These are phyloP conservation scores for Sylvilagus floridanus DNA, from an alignment of 2,797 vertebrate genomes.

Conservation along the genomic window DNA sequence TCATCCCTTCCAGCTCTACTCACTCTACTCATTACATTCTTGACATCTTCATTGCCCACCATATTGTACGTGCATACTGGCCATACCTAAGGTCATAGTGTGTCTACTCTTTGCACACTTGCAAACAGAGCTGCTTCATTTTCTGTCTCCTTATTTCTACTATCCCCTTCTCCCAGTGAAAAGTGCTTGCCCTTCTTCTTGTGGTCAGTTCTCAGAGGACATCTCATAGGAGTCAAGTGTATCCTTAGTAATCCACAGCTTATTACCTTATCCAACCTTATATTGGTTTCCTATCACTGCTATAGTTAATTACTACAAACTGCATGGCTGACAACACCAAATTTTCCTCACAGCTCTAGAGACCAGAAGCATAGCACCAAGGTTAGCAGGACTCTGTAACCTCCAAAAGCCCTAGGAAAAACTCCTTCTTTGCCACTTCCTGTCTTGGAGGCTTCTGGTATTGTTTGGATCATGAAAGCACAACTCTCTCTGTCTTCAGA, in stretches of 20 bases:
- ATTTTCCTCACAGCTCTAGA: not conserved
- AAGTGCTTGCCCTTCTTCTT: not conserved
- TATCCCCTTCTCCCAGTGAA: not conserved
- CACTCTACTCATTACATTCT: not conserved
- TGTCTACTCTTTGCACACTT: not conserved
- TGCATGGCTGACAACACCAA: not conserved
- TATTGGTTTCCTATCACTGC: not conserved
- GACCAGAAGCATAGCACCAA: not conserved
- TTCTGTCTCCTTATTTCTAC: not conserved
- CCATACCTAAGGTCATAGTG: not conserved
- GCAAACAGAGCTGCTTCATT: too few species aligned
- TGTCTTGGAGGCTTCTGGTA: not conserved
- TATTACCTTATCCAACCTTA: not conserved
- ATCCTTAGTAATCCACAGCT: not conserved
- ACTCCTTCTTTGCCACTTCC: not conserved
- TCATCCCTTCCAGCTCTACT: not conserved
- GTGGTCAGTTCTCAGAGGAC: not conserved
- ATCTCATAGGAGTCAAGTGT: not conserved
- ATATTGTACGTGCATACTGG: accelerated
- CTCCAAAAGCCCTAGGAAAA: not conserved
- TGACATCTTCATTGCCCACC: not conserved
- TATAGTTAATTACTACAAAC: not conserved
- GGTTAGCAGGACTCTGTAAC: accelerated
- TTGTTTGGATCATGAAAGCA: not conserved
- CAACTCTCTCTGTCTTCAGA: not conserved